A percentile compares a stretch with the other conserved stretches of the same genome.
Evolutionary conservation across 1,140 invertebrate genomes (phyloP).

Genomic region (Drosophila melanogaster): Release_6_plus_ISO1_MT NT_033779.5:12257001-12257500

Average conservation of each 20-base stretch:
- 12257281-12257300: slow-evolving; percentile 45
- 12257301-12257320: slow-evolving; percentile 59
- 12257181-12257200: neutral
- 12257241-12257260: slow-evolving; percentile 57
- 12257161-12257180: neutral
- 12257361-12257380: slow-evolving; percentile 62
- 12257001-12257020: neutral
- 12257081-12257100: no score
- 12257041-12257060: no score
- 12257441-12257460: slow-evolving; percentile 49
- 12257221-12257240: slow-evolving; percentile 74
- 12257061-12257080: no score
- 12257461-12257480: slow-evolving; percentile 6
- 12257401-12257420: slow-evolving; percentile 34
- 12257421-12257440: slow-evolving; percentile 1
- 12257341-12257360: slow-evolving; percentile 67
- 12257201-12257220: slow-evolving; percentile 16
- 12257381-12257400: slow-evolving; percentile 45
- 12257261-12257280: slow-evolving; percentile 53
- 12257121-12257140: no score
- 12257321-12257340: slow-evolving; percentile 57
- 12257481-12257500: slow-evolving; percentile 44
- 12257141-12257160: no score
- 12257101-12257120: no score
- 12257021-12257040: neutral